phyloP scores from a whole-genome alignment of 2,797 vertebrate genomes.

The Manis pentadactyla region DNA sequence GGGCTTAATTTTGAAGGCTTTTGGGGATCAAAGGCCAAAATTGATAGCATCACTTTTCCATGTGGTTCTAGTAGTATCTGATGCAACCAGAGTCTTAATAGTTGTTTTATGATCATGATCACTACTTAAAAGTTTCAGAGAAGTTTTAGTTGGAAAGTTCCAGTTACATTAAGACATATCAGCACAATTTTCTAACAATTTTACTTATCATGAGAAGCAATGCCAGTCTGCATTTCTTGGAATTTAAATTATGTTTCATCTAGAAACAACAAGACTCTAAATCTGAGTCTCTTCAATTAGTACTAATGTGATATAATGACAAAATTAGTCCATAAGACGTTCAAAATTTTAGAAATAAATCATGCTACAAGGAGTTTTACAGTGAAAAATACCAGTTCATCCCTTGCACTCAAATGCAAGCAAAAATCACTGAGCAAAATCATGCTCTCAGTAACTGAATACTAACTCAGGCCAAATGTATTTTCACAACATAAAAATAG shows the following conservation, averaged over 20 bases:
- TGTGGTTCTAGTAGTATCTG: background rate
- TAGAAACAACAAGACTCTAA: background rate
- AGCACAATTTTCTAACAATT: slow-evolving; percentile 47
- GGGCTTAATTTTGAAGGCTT: background rate
- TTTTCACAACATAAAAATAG: slow-evolving; percentile 57
- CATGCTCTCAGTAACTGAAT: background rate
- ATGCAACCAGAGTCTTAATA: background rate
- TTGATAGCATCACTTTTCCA: background rate
- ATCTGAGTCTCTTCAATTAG: slow-evolving; percentile 61
- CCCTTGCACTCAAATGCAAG: background rate
- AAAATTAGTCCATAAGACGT: slow-evolving; percentile 59
- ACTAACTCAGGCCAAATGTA: background rate
- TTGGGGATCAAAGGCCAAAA: background rate
- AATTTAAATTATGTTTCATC: slow-evolving; percentile 59
- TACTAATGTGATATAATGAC: slow-evolving; percentile 57
- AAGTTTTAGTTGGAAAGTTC: slow-evolving; percentile 23
- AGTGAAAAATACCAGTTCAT: slow-evolving; percentile 44
- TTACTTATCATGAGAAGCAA: slow-evolving; percentile 50
- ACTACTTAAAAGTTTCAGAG: background rate
- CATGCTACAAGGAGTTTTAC: slow-evolving; percentile 30
- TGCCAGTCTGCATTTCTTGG: slow-evolving; percentile 29
- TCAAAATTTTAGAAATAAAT: slow-evolving; percentile 69
- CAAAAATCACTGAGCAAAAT: background rate
- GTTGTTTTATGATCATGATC: background rate
- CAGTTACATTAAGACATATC: slow-evolving; percentile 45